Conservation (phyloP, 2,797 vertebrate species). For the Intellagama lesueurii region DNA sequence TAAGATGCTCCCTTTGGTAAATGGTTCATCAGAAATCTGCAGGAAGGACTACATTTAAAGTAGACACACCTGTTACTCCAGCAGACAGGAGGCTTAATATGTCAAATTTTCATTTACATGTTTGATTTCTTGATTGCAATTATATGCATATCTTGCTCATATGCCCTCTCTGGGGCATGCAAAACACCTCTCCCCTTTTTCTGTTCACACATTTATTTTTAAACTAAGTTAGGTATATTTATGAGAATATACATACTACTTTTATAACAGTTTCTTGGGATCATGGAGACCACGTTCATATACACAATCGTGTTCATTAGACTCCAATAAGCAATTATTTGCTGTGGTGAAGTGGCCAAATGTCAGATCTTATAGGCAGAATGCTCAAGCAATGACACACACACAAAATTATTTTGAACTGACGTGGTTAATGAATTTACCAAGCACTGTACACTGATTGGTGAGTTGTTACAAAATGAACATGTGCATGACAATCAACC, state of each 20-base stretch:
- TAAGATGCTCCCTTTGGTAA: slow-evolving; percentile 46
- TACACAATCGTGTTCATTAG: not conserved
- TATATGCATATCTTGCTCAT: not conserved
- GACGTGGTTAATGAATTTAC: not conserved
- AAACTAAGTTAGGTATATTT: not conserved
- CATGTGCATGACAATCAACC: not conserved
- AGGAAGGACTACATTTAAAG: slow-evolving; percentile 39
- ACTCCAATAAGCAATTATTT: not conserved
- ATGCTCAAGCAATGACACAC: not conserved
- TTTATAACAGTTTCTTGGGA: not conserved
- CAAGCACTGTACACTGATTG: not conserved
- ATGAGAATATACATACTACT: not conserved
- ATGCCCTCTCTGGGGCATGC: not conserved
- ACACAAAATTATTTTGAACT: not conserved
- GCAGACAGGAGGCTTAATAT: slow-evolving; percentile 19
- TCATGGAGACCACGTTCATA: not conserved
- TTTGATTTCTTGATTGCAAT: not conserved
- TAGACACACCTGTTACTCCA: slow-evolving; percentile 17
- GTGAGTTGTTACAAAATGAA: not conserved
- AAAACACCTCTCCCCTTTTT: not conserved
- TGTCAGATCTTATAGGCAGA: not conserved
- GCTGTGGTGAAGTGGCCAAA: not conserved
- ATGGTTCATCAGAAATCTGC: slow-evolving; percentile 51
- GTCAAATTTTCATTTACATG: not conserved
- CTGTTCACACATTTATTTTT: not conserved